These are phyloP conservation scores for Pterocles burchelli DNA, from an alignment of 2,113 vertebrate genomes.

Conservation along the genomic window DNA sequence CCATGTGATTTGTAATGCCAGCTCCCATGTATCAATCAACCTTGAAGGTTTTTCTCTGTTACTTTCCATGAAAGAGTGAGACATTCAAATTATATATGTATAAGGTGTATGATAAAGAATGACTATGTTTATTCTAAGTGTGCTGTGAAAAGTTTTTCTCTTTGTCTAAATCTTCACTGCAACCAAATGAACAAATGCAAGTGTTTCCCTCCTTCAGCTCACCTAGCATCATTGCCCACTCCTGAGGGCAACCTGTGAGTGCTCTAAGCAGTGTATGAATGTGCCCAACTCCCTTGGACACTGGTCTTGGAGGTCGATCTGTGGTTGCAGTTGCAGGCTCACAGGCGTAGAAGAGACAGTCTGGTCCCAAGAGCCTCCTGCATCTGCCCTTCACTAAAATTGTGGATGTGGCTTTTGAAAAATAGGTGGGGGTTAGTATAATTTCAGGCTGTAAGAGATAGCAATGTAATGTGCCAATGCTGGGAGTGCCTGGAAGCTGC, in stretches of 20 bases:
- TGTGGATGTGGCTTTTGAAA: not conserved
- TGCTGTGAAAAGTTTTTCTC: not conserved
- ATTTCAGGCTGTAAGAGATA: not conserved
- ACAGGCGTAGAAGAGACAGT: not conserved
- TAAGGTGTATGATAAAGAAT: constrained; percentile 5
- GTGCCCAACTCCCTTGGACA: not conserved
- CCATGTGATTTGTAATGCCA: constrained; percentile 7
- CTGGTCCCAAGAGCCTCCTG: not conserved
- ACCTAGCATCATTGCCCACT: not conserved
- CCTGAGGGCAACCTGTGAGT: not conserved
- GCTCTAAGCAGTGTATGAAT: not conserved
- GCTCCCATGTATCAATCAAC: constrained; percentile 58
- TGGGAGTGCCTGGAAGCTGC: not conserved
- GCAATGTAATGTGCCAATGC: not conserved
- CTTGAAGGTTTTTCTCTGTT: constrained; percentile 75
- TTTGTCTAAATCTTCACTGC: not conserved
- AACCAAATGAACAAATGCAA: not conserved
- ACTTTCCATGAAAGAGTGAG: constrained; percentile 87
- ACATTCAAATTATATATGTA: constrained; percentile 59
- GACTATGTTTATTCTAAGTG: not conserved
- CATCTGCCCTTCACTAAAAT: not conserved
- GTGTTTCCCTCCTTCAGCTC: not conserved
- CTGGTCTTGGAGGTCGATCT: not conserved
- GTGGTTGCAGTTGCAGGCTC: not conserved
- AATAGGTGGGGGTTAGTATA: not conserved